Base-by-base conservation (phyloP, 2,797 vertebrate species). In the Oreonectes daqikongensis region DNA sequence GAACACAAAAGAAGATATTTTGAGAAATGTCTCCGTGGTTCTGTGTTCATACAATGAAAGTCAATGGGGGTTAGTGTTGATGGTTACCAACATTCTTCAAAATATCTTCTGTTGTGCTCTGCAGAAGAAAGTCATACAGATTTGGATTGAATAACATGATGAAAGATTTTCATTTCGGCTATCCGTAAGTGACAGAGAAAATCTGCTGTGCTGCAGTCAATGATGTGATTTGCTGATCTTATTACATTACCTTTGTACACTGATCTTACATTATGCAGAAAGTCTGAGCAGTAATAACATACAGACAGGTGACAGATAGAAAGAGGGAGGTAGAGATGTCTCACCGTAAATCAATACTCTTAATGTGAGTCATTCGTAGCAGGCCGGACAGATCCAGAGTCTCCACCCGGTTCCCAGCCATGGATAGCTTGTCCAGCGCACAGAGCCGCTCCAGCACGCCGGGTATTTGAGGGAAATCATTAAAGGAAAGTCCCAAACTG, bases 401-500 rank as follows among this genome's bases (percentile, higher is more conserved):
- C 85, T 95, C 92, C 57, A 98, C 84, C 76, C 73, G 80, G 89
- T 99, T 98, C 69, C 97, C 97, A 30, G 96, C 95, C 95, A 99
- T 92, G 79, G 94, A 86, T 73, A 99, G 88, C 85, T 93, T 96
- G 87, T 98, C 97, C 81, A 97, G 84, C 5, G 87, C 80, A 1
- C 84, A 76, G 59, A 98, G 90, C 76, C 92, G 93, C 90, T 95
- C 94, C 90, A 95, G 92, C 86, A 97, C 88, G 53, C 86, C 82
- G 7, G 97, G 96, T 85, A 99, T 85, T 78, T 91, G 87, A 84
- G 88, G 87, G 82, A 99, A 96, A 84, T 92, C 93, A 84, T 98
- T 99, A 88, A 99, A 99, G 80, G 96, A 96, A 63, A 99, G 94
- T 38, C 96, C 95, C 30, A 99, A 88, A 82, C 92, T 93, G 84